Evolutionary conservation across 2,113 vertebrate genomes (phyloP).

Genomic region (Chloebia gouldiae): DNA sequence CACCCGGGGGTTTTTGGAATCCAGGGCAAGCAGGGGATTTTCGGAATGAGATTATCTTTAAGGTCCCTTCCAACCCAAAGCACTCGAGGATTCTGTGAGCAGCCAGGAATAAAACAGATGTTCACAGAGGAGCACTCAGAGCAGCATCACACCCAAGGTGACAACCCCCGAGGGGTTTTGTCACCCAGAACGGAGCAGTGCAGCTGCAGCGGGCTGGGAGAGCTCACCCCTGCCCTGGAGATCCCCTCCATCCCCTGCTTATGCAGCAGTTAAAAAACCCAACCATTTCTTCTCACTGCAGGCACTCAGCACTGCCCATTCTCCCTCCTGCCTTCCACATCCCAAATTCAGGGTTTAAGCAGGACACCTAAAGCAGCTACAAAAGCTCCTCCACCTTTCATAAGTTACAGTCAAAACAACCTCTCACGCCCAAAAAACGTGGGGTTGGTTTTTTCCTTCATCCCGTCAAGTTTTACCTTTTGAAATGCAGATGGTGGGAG

Average conservation of each 20-base stretch:
- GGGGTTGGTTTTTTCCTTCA: background rate
- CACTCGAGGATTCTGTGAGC: too few relatives aligned
- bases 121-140: too few relatives aligned
- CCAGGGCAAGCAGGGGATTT: too few relatives aligned
- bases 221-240: background rate
- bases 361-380: background rate
- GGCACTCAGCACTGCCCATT: background rate
- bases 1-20: too few relatives aligned
- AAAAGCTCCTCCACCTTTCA: background rate
- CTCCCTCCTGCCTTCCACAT: background rate
- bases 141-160: accelerated
- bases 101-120: too few relatives aligned
- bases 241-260: background rate
- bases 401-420: background rate
- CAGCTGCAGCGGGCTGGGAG: background rate
- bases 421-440: background rate
- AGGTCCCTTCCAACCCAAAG: too few relatives aligned
- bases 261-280: background rate
- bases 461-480: background rate
- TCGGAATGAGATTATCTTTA: too few relatives aligned
- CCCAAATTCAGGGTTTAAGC: background rate
- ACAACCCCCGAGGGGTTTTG: background rate
- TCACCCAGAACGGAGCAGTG: accelerated
- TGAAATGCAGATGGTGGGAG: background rate
- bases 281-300: background rate